phyloP scores from a whole-genome alignment of 2,113 vertebrate species.

The Rana temporaria region DNA sequence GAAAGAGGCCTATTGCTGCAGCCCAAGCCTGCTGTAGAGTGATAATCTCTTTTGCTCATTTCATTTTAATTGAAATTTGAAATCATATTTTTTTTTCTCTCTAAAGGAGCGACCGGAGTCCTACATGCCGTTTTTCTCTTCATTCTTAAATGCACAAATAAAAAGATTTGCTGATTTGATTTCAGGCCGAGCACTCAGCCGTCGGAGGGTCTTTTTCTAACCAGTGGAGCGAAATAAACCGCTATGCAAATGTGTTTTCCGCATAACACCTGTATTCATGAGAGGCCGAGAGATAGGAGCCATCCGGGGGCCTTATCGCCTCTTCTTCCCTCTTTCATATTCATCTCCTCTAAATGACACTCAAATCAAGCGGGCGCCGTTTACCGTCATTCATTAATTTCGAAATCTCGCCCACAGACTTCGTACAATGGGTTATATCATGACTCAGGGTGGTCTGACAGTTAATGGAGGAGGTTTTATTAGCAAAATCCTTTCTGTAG shows the following conservation, averaged over 20 bases:
- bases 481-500: no score
- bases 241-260: constrained; percentile 23
- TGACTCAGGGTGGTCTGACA: no score
- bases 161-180: constrained; percentile 66
- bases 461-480: no score
- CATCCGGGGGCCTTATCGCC: neutral
- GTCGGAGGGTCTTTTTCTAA: constrained; percentile 39
- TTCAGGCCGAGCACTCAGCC: constrained; percentile 23
- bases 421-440: no score
- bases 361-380: neutral
- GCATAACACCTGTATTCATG: constrained; percentile 38
- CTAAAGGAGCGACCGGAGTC: constrained; percentile 64
- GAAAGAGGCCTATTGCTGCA: constrained; percentile 77
- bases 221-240: neutral
- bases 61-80: constrained; percentile 87
- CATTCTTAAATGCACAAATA: constrained; percentile 56
- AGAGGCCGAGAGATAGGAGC: neutral
- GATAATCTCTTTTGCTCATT: constrained; percentile 83
- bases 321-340: neutral
- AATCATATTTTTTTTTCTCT: constrained; percentile 72
- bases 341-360: constrained; percentile 13
- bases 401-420: no score
- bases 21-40: constrained; percentile 76
- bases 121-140: constrained; percentile 15
- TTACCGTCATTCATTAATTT: no score